A percentile compares a stretch with the other conserved stretches of the same genome.
Conservation (phyloP, 2,888 invertebrate genomes). For the Brachycybe producta region DNA sequence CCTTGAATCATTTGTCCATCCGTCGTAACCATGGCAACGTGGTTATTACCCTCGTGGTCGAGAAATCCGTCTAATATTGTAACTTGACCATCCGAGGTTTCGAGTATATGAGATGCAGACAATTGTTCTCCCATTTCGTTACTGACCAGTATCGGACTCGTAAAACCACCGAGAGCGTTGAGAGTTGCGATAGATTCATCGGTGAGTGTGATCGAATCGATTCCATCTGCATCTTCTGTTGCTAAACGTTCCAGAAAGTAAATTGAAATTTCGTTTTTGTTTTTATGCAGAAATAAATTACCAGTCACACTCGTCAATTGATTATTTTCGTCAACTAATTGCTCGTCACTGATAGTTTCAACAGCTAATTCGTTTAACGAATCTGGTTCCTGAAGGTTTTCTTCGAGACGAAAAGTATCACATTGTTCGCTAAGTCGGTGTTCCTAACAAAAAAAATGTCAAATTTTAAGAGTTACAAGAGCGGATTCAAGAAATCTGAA, state of each 20-base stretch:
- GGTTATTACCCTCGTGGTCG: slow-evolving; percentile 11
- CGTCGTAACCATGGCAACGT: slow-evolving; percentile 17
- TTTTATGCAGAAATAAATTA: too few relatives aligned
- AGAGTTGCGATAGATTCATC: slow-evolving; percentile 17
- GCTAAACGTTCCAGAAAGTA: background rate
- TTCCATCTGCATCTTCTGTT: slow-evolving; percentile 2
- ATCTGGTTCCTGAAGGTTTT: slow-evolving; percentile 23
- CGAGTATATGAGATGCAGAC: slow-evolving; percentile 13
- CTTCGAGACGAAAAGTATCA: slow-evolving; percentile 30
- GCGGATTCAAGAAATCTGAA: background rate
- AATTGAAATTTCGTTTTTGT: background rate
- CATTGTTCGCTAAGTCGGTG: slow-evolving; percentile 30
- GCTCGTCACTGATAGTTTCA: too few relatives aligned
- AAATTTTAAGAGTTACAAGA: background rate
- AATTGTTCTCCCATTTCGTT: slow-evolving; percentile 11
- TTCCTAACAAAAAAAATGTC: slow-evolving; percentile 22
- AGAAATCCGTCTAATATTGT: slow-evolving; percentile 15
- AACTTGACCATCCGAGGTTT: slow-evolving; percentile 11
- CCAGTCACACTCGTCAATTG: background rate
- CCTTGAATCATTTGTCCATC: slow-evolving; percentile 13
- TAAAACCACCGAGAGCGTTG: slow-evolving; percentile 9
- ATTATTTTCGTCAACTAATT: background rate
- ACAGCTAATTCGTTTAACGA: background rate
- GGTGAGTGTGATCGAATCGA: slow-evolving; percentile 13
- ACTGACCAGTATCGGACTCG: slow-evolving; percentile 15